These are phyloP conservation scores for Cantharis nigra DNA, from an alignment of 2,888 invertebrate species.

Conservation along the genomic window DNA sequence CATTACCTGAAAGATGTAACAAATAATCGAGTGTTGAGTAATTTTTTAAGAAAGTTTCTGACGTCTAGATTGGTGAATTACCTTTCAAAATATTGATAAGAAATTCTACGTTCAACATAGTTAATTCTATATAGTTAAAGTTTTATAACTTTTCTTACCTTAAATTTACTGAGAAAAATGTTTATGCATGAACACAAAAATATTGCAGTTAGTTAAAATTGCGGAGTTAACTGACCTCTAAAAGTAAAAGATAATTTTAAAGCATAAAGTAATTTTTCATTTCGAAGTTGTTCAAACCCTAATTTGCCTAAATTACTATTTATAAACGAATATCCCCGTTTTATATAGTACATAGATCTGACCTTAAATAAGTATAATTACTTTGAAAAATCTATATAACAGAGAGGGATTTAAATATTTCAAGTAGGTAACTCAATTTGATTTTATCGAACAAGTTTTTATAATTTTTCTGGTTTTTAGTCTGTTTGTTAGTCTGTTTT, in stretches of 20 bases:
- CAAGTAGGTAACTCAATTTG: too few species aligned
- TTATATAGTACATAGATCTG: too few species aligned
- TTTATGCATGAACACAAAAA: not conserved
- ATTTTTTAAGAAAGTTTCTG: not conserved
- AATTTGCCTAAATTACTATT: not conserved
- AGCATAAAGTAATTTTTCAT: not conserved
- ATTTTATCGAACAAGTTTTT: too few species aligned
- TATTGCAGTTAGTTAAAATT: not conserved
- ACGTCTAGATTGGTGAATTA: not conserved
- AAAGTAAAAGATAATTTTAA: not conserved
- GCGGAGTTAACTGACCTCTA: too few species aligned
- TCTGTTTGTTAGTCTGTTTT: too few species aligned
- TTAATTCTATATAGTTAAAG: not conserved
- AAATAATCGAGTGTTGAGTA: not conserved
- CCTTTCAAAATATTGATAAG: not conserved
- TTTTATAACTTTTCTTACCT: not conserved
- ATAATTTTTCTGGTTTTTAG: too few species aligned
- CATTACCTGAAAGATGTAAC: constrained; percentile 12
- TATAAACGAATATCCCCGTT: too few species aligned
- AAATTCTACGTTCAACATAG: not conserved
- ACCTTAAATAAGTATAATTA: too few species aligned
- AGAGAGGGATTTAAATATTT: too few species aligned
- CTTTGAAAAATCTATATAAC: too few species aligned
- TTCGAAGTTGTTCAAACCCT: not conserved
- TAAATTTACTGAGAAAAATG: not conserved